Conservation (phyloP, 2,113 vertebrate genomes). For the Climacteris rufus region DNA sequence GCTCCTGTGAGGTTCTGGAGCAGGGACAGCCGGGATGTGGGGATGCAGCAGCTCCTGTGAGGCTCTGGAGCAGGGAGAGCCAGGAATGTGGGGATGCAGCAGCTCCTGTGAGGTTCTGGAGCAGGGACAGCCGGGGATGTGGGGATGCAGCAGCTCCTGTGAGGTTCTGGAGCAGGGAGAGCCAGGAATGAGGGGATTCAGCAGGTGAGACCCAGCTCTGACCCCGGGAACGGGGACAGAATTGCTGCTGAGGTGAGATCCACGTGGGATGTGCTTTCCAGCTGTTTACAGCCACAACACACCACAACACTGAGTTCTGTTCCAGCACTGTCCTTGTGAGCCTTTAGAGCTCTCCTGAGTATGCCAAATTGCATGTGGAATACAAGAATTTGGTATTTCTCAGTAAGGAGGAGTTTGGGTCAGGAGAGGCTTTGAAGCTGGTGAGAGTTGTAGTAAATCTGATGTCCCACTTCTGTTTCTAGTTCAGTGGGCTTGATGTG, state of each 20-base stretch:
- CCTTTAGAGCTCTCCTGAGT: background rate
- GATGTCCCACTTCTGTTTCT: background rate
- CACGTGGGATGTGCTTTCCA: background rate
- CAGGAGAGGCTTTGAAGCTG: background rate
- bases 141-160: fast-evolving
- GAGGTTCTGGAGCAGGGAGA: background rate
- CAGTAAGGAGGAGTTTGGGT: background rate
- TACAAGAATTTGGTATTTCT: background rate
- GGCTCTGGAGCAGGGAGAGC: background rate
- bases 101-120: fast-evolving
- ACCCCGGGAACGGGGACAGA: fast-evolving
- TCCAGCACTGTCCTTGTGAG: fast-evolving
- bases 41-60: fast-evolving
- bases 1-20: background rate
- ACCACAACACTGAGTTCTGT: background rate
- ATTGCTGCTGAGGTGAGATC: fast-evolving
- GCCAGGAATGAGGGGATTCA: fast-evolving
- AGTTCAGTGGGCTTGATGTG: background rate
- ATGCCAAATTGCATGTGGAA: background rate
- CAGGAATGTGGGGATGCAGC: fast-evolving
- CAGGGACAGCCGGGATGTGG: background rate
- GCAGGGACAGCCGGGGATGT: fast-evolving
- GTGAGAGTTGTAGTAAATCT: background rate
- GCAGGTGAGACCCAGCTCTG: background rate
- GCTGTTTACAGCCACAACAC: fast-evolving